Conservation (phyloP, 92 coral and sea anemone species). For the Anthopleura xanthogrammica region DNA sequence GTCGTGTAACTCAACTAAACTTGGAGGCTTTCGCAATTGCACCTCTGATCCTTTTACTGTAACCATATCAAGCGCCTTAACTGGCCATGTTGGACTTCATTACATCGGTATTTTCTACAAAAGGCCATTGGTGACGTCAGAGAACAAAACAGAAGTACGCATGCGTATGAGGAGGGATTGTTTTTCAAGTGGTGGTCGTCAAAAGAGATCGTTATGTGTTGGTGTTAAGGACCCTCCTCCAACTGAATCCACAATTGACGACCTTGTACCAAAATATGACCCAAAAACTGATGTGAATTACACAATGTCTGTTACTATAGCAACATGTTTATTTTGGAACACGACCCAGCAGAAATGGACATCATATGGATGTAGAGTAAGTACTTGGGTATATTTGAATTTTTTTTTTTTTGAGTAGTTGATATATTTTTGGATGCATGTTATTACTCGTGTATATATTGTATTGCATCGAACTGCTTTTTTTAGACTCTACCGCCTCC, state of each 20-base stretch:
- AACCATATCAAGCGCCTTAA: constrained; percentile 55
- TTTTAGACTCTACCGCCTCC: no score
- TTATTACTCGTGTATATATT: no score
- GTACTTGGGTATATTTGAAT: background rate
- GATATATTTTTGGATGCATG: no score
- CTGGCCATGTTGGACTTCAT: constrained; percentile 72
- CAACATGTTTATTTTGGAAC: constrained; percentile 79
- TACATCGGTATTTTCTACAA: constrained; percentile 52
- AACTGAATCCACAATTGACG: constrained; percentile 63
- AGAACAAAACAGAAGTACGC: background rate
- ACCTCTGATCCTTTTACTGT: constrained; percentile 57
- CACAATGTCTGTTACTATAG: constrained; percentile 69
- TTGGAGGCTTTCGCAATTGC: constrained; percentile 48
- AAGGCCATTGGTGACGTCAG: background rate
- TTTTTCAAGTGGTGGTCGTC: constrained; percentile 49
- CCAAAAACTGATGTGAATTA: constrained; percentile 71
- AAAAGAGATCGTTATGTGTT: constrained; percentile 73
- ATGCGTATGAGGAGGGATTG: constrained; percentile 66
- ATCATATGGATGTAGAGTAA: constrained; percentile 76
- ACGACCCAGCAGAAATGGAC: constrained; percentile 56
- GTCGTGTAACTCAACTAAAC: constrained; percentile 42
- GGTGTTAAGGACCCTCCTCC: constrained; percentile 91
- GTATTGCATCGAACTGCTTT: no score
- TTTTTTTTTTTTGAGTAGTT: background rate
- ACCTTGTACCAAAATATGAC: constrained; percentile 43